Conservation (phyloP, 2,888 invertebrate genomes). For the Brachyptera putata region DNA sequence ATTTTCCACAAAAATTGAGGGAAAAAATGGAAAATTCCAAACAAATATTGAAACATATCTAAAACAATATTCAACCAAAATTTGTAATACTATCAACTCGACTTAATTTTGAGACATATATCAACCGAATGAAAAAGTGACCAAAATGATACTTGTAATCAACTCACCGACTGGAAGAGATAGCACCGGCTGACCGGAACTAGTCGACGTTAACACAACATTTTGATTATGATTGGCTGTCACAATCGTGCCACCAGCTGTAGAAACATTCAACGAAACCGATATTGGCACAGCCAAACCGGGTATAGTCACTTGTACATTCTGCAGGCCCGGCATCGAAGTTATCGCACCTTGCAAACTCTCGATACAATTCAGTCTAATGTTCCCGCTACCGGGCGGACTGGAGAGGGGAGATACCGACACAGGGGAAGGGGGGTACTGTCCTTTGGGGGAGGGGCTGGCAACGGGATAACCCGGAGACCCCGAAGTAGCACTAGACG, state of each 20-base stretch:
- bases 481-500: slow-evolving; percentile 43
- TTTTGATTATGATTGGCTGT: slow-evolving; percentile 35
- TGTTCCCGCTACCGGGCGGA: slow-evolving; percentile 44
- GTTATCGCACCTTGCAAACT: slow-evolving; percentile 21
- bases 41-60: too few species aligned
- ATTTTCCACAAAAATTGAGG: too few species aligned
- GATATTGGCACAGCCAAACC: slow-evolving; percentile 84
- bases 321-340: slow-evolving; percentile 65
- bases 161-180: slow-evolving; percentile 58
- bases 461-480: slow-evolving; percentile 21
- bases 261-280: slow-evolving; percentile 67
- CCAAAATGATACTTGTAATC: too few species aligned
- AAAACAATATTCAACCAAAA: too few species aligned
- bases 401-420: slow-evolving; percentile 34
- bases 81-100: too few species aligned
- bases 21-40: too few species aligned
- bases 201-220: slow-evolving; percentile 21
- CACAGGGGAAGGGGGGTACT: slow-evolving; percentile 49
- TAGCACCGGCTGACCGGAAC: slow-evolving; percentile 47
- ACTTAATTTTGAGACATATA: too few species aligned
- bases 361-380: slow-evolving; percentile 51
- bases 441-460: slow-evolving; percentile 28
- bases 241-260: slow-evolving; percentile 51
- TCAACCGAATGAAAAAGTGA: too few species aligned
- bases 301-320: slow-evolving; percentile 72